Evolutionary conservation across 2,113 vertebrate species (phyloP), one percentile per base, ranked within the genome.

Genomic region (Scomber scombrus): DNA sequence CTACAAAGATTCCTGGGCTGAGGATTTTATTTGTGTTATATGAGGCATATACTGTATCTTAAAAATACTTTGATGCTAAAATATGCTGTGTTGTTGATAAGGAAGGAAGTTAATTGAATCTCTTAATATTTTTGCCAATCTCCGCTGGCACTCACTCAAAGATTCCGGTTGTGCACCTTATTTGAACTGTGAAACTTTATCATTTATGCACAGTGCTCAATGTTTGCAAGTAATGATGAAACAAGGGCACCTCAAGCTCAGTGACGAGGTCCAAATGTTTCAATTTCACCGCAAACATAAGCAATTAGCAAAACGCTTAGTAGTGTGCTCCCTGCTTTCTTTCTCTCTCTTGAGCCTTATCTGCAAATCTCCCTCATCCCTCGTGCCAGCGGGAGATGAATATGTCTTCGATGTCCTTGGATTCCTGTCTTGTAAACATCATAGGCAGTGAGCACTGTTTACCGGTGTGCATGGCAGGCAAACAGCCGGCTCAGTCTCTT

Each of bases 351-450:
- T 45, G 10, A 61, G 46, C 78, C 40, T 78, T 85, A 77, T 89
- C 81, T 58, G 31, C 56, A 67, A 52, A 87, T 87, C 81, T 90
- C 31, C 51, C 76, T 84, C 79, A 56, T 80, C 63, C 63, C 45
- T 34, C 16, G 13, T 78, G 81, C 86, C 67, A 64, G 75, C 19
- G 46, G 85, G 85, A 78, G 80, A 86, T 76, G 63, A 85, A 87
- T 85, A 77, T 88, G 69, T 75, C 86, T 91, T 78, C 46, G 13
- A 74, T 77, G 88, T 90, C 89, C 88, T 91, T 90, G 84, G 72
- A 72, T 83, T 81, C 43, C 31, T 72, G 78, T 70, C 77, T 81
- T 84, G 78, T 89, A 82, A 86, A 85, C 87, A 87, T 71, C 87
- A 79, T 55, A 83, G 89, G 79, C 68, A 13, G 77, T 70, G 74